Evolutionary conservation across 2,113 vertebrate genomes (phyloP).

Genomic region (Mesitornis unicolor): DNA sequence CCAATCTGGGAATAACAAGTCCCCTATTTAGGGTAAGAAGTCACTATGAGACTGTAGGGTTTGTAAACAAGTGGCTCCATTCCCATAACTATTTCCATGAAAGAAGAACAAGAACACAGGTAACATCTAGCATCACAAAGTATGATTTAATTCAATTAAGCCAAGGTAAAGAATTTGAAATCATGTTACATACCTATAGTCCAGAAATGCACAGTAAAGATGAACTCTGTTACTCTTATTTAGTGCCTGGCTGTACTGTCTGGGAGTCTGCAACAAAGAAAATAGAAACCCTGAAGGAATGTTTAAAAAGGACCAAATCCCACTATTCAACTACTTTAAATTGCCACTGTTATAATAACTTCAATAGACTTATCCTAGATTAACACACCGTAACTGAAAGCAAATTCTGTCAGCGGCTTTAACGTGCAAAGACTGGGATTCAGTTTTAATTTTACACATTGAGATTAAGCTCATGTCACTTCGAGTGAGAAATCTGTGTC

Average conservation of each 20-base stretch:
- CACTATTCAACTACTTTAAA: not conserved
- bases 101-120: not conserved
- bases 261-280: slow-evolving; percentile 77
- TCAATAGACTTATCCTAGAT: not conserved
- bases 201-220: slow-evolving; percentile 92
- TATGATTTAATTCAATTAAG: not conserved
- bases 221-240: slow-evolving; percentile 84
- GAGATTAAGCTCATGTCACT: not conserved
- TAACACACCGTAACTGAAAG: not conserved
- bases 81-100: not conserved
- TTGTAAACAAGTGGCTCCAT: not conserved
- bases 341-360: not conserved
- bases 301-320: not conserved
- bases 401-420: not conserved
- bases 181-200: slow-evolving; percentile 84
- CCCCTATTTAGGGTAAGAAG: not conserved
- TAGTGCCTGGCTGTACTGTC: slow-evolving; percentile 76
- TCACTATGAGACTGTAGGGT: not conserved
- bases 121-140: not conserved
- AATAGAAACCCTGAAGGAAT: not conserved
- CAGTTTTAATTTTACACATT: not conserved
- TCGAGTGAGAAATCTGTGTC: not conserved
- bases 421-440: not conserved
- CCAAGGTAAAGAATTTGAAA: not conserved
- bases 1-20: not conserved